A percentile compares a stretch with the other conserved stretches of the same genome.
Conservation (phyloP, 1,140 invertebrate species). For the Cotesia glomerata region DNA sequence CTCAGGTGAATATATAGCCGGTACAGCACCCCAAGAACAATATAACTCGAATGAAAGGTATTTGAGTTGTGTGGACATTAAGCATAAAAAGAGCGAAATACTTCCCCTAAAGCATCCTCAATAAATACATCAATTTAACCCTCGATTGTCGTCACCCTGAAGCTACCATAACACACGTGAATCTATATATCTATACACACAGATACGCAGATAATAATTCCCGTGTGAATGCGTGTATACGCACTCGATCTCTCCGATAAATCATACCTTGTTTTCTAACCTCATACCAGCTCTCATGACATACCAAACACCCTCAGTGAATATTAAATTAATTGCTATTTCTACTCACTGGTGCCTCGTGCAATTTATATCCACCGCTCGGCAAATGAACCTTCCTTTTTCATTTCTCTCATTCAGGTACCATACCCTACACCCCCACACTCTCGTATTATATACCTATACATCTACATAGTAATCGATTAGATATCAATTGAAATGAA, state of each 20-base stretch:
- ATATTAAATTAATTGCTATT: conserved; percentile 40
- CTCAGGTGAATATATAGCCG: background rate
- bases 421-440: background rate
- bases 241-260: conserved; percentile 21
- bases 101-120: background rate
- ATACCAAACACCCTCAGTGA: conserved; percentile 22
- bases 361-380: conserved; percentile 29
- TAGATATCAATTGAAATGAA: too few species aligned
- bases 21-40: background rate
- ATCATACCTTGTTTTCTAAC: conserved; percentile 9
- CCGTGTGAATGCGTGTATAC: conserved; percentile 21
- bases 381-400: conserved; percentile 17
- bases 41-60: background rate
- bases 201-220: conserved; percentile 20
- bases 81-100: background rate
- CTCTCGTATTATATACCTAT: too few species aligned
- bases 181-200: too few species aligned
- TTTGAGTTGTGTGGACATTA: background rate
- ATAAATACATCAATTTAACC: conserved; percentile 29
- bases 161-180: background rate
- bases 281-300: background rate
- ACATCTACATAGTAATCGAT: too few species aligned
- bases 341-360: conserved; percentile 20
- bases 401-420: conserved; percentile 6
- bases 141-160: conserved; percentile 17